phyloP scores from a whole-genome alignment of 2,113 vertebrate species.

The Podarcis raffonei region DNA sequence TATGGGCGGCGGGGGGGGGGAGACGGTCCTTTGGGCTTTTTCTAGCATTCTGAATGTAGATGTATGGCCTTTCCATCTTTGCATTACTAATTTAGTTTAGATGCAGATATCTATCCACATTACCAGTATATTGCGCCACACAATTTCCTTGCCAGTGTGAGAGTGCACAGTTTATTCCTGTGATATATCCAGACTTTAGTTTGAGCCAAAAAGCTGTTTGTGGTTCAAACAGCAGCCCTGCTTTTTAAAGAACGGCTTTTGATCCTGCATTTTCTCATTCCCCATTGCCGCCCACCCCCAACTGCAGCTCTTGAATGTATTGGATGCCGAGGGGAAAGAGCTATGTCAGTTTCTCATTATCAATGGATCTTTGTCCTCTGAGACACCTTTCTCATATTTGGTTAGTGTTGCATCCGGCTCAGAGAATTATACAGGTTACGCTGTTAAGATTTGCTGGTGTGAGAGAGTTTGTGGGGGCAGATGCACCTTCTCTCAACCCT shows the following conservation, averaged over 20 bases:
- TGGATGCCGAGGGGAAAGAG: accelerated
- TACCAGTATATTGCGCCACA: not conserved
- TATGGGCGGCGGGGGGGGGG: not conserved
- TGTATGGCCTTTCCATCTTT: not conserved
- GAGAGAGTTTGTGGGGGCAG: not conserved
- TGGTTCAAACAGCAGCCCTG: not conserved
- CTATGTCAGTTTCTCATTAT: not conserved
- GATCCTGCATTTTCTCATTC: not conserved
- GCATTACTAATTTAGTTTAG: not conserved
- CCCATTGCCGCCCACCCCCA: not conserved
- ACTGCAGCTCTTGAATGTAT: not conserved
- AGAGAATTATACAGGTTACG: not conserved
- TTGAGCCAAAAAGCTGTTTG: not conserved
- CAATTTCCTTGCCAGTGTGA: not conserved
- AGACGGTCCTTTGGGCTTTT: not conserved
- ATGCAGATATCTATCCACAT: not conserved
- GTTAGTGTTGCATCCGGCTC: accelerated
- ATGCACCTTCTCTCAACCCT: constrained; percentile 7
- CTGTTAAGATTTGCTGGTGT: not conserved
- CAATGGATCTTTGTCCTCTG: not conserved
- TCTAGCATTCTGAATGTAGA: not conserved
- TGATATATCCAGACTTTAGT: not conserved
- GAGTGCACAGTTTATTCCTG: not conserved
- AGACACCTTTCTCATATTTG: not conserved
- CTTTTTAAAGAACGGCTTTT: not conserved